These are phyloP conservation scores for Sitta europaea DNA, from an alignment of 2,113 vertebrate genomes.

Conservation along the genomic window DNA sequence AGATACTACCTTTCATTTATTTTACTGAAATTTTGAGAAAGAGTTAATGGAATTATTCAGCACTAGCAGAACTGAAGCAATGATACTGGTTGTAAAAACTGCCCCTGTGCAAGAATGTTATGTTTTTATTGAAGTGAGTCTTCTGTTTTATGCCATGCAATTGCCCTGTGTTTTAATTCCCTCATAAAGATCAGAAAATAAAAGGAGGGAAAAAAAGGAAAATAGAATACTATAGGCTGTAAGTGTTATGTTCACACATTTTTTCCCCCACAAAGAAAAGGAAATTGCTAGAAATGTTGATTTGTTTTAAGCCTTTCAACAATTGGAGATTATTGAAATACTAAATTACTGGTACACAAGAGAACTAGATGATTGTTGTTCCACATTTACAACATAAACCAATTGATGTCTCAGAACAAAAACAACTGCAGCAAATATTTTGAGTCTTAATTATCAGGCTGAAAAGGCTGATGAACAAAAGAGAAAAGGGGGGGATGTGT, in stretches of 20 bases:
- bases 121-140: background rate
- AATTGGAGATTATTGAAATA: conserved; percentile 53
- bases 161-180: conserved; percentile 26
- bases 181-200: background rate
- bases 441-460: conserved; percentile 48
- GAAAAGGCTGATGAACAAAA: conserved; percentile 58
- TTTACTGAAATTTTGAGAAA: background rate
- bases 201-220: background rate
- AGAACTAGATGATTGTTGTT: conserved; percentile 54
- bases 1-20: background rate
- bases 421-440: conserved; percentile 47
- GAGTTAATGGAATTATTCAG: background rate
- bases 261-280: conserved; percentile 13
- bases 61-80: background rate
- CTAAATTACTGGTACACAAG: conserved; percentile 53
- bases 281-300: conserved; percentile 37
- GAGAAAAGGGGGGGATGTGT: background rate
- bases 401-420: conserved; percentile 50
- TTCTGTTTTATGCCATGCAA: background rate
- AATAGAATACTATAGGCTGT: background rate
- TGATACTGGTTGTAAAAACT: background rate
- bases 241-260: conserved; percentile 10
- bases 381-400: conserved; percentile 49
- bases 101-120: background rate
- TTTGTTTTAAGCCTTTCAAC: conserved; percentile 63